Evolutionary conservation across 1,140 invertebrate genomes (phyloP), one percentile per base, ranked within the genome.

Genomic region (Fopius arisanus): DNA sequence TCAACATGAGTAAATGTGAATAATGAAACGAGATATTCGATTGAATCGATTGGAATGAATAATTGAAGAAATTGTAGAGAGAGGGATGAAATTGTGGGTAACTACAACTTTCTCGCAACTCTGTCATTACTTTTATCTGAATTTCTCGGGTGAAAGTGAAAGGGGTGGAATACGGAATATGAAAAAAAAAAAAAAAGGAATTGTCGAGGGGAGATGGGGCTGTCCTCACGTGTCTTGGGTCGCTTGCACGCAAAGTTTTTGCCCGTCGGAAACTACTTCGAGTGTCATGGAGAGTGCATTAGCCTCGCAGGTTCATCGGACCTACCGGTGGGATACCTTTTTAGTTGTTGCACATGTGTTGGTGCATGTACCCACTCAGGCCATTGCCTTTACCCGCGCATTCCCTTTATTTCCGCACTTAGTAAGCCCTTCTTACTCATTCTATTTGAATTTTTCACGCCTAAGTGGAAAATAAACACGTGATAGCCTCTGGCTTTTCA

Each of bases 281-380:
- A 48, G 28, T 72, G 63, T 72, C 63, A 43, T 73, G 77, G 29
- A 65, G 83, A 84, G 84, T 86, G 80, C 84, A 81, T 84, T 86
- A 86, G 82, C 84, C 84, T 77, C 83, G 78, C 82, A 87, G 84
- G 84, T 86, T 87, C 84, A 87, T 87, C 83, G 84, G 84, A 87
- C 85, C 82, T 83, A 78, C 54, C 12, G 54, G 54, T 59, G 54
- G 54, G 19, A 59, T 59, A 59, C 54, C 54, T 59, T 59, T 59
- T 59, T 59, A 23, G 23, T 23, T 26, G 54, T n/a, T 59, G 19
- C 9, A 19, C 23, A 14, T 59, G 54, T 59, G 54, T 4, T n/a
- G 19, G 54, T 59, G 54, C 23, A 19, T 59, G 54, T 59, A 23
- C 26, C 9, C 19, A 59, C 19, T n/a, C 54, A 23, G 54, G 43